Conservation (phyloP, 2,888 invertebrate species). For the Drosophila monieri region DNA sequence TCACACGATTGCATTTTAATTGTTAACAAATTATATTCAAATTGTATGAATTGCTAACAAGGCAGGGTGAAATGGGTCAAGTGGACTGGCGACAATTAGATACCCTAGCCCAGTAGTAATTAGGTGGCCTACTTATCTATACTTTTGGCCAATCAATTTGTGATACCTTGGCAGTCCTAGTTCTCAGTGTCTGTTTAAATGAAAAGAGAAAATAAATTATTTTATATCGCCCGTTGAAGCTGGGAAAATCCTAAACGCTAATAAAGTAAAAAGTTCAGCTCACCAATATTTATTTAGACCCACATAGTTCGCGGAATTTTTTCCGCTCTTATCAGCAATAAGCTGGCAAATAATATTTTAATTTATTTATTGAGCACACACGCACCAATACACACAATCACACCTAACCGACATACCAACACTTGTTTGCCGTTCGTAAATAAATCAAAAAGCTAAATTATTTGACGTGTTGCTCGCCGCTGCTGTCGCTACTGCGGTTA, state of each 20-base stretch:
- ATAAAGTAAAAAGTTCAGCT: neutral
- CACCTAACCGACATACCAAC: slow-evolving; percentile 4
- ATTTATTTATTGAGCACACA: slow-evolving; percentile 72
- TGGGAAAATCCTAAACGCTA: neutral
- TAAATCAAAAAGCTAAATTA: slow-evolving; percentile 63
- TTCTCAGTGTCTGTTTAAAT: neutral
- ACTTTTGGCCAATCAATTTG: neutral
- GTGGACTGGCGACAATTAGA: neutral
- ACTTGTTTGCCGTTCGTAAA: slow-evolving; percentile 50
- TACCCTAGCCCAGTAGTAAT: neutral
- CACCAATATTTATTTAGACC: slow-evolving; percentile 8
- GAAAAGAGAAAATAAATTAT: neutral
- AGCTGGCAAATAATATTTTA: slow-evolving; percentile 73
- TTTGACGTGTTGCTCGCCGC: slow-evolving; percentile 36
- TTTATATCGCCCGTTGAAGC: neutral
- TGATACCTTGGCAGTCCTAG: neutral
- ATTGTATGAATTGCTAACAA: slow-evolving; percentile 9
- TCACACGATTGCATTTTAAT: slow-evolving; percentile 53
- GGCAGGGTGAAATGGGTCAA: neutral
- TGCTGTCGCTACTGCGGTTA: slow-evolving; percentile 19
- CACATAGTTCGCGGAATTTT: slow-evolving; percentile 11
- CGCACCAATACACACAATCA: slow-evolving; percentile 16
- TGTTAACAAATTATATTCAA: slow-evolving; percentile 62
- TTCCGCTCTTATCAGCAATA: slow-evolving; percentile 54
- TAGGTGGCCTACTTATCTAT: neutral